Evolutionary conservation across 2,888 invertebrate species (phyloP).

Genomic region (Eupithecia dodoneata): DNA sequence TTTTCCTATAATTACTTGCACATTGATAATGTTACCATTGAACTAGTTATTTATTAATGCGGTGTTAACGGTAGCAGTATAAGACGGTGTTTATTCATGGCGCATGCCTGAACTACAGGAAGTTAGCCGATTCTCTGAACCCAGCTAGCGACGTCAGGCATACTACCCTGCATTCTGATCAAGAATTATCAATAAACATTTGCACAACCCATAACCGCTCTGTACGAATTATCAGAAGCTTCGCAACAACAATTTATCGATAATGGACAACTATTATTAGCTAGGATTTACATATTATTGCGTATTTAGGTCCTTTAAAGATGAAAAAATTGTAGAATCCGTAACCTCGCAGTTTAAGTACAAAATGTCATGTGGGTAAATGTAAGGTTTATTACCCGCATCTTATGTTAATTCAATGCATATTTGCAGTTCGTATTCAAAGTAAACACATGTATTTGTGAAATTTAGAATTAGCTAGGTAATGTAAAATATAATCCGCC

Average conservation of each 20-base stretch:
- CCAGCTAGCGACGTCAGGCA: conserved; percentile 58
- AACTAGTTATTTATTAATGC: conserved; percentile 47
- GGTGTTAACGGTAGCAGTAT: conserved; percentile 52
- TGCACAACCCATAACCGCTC: conserved; percentile 36
- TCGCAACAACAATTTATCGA: conserved; percentile 46
- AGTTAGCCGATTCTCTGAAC: conserved; percentile 74
- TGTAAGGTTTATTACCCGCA: conserved; percentile 74
- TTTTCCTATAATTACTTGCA: conserved; percentile 1
- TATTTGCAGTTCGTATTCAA: conserved; percentile 58
- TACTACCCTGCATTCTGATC: conserved; percentile 68
- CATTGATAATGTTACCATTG: conserved; percentile 46
- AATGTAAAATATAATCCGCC: conserved; percentile 52
- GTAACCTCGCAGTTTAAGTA: conserved; percentile 66
- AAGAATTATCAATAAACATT: conserved; percentile 43
- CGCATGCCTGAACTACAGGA: conserved; percentile 72
- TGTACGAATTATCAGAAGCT: conserved; percentile 36
- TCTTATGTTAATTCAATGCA: conserved; percentile 70
- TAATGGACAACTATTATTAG: conserved; percentile 42
- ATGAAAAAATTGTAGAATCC: conserved; percentile 55
- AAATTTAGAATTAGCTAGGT: conserved; percentile 61
- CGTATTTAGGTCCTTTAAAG: conserved; percentile 52
- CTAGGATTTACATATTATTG: conserved; percentile 48
- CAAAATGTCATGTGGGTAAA: conserved; percentile 69
- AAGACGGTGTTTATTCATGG: conserved; percentile 72
- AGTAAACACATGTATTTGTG: conserved; percentile 54